phyloP scores from a whole-genome alignment of 2,113 vertebrate genomes.

The Corvus moneduloides region DNA sequence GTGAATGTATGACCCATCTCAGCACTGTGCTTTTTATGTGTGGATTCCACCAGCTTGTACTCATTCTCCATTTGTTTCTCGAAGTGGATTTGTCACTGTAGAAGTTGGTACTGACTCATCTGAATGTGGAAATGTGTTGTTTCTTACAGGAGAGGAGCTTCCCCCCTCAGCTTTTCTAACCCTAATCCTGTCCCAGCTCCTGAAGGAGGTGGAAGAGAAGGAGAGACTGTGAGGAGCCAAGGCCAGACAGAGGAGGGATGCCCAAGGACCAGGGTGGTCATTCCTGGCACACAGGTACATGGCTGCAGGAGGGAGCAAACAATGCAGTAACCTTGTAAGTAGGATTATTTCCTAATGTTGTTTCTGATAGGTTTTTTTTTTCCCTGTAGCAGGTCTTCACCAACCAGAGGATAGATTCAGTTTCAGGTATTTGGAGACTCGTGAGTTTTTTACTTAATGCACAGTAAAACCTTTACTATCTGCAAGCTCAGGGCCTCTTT shows the following conservation, averaged over 20 bases:
- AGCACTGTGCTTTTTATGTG: not conserved
- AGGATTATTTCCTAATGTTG: not conserved
- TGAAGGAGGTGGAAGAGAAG: too few species aligned
- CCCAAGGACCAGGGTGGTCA: too few species aligned
- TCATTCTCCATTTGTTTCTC: not conserved
- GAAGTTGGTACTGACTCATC: not conserved
- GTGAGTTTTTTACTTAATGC: not conserved
- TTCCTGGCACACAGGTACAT: rapidly evolving
- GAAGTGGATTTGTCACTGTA: not conserved
- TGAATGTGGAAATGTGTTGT: not conserved
- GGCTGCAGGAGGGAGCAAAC: not conserved
- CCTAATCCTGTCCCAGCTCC: not conserved
- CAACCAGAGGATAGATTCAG: not conserved
- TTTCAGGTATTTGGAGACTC: not conserved
- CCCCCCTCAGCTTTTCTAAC: not conserved
- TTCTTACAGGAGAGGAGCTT: not conserved
- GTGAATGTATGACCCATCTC: not conserved
- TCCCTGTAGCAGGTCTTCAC: not conserved
- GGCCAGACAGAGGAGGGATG: not conserved
- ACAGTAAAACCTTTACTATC: not conserved
- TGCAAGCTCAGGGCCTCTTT: not conserved
- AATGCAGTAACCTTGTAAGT: not conserved
- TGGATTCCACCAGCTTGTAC: not conserved
- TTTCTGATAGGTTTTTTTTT: not conserved
- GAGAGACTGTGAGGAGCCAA: not conserved